Evolutionary conservation across 2,797 vertebrate species (phyloP), one percentile per base, ranked within the genome.

Genomic region (Sylvia borin): DNA sequence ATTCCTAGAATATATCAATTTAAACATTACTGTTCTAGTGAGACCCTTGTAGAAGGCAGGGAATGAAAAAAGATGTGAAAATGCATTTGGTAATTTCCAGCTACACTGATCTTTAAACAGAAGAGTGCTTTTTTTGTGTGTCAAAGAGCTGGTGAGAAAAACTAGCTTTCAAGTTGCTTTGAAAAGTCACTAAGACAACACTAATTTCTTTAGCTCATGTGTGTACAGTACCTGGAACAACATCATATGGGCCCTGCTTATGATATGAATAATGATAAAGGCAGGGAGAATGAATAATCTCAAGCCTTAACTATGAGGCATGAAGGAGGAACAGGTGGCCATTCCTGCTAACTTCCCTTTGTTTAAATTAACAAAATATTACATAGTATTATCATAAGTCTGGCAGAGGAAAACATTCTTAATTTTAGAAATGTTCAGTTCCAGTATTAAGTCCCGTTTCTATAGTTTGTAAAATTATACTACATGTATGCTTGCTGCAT

Each of bases 51-150:
- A 45, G 48, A 40, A 85, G 31, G 53, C 24, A 21, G 43, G 40
- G 18, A 76, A 29, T 27, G 60, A n/a, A 24, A 58, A 22, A 29
- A 53, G 5, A 4, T 43, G n/a, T 38, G 26, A 83, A 86, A 80
- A 80, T 10, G 25, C 9, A 12, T 64, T 68, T 72, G 34, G 24
- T 65, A 36, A 42, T 84, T 86, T 84, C 47, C 17, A 68, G 17
- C 36, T 45, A 7, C 3, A 1, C 16, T 17, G 25, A 43, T 43
- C 6, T 3, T 70, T 42, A 67, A 48, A 29, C 3, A 8, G 19
- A 17, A 22, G 10, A 65, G 7, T 50, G 13, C 0, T 6, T 38
- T 31, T 62, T 21, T 18, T 32, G 2, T 34, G 3, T 58, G 24
- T 62, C 22, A 24, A 31, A n/a, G 8, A 50, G 31, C 32, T 77